A percentile compares a stretch with the other conserved stretches of the same genome.
Evolutionary conservation across 2,113 vertebrate genomes (phyloP).

Genomic region (Brachyhypopomus gauderio): DNA sequence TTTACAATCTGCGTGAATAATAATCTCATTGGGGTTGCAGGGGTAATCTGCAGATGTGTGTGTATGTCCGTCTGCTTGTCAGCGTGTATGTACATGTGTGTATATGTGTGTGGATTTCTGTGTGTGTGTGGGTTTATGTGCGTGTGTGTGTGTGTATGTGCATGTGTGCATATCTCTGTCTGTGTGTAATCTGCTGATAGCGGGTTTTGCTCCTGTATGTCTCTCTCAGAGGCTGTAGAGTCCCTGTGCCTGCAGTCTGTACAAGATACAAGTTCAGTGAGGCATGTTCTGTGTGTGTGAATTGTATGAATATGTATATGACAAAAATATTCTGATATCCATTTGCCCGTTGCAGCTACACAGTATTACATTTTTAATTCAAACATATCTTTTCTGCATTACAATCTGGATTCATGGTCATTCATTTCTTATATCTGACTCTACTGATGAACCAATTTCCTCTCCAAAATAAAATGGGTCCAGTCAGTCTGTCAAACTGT

Average conservation of each 20-base stretch:
- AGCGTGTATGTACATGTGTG: background rate
- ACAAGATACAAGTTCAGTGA: background rate
- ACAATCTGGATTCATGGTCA: too few species aligned
- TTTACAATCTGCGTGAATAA: conserved; percentile 61
- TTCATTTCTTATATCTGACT: too few species aligned
- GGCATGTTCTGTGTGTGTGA: conserved; percentile 13
- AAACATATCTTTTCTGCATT: too few species aligned
- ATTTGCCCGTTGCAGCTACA: background rate
- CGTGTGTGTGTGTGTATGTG: conserved; percentile 30
- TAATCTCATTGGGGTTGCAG: conserved; percentile 61
- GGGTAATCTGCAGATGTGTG: conserved; percentile 57
- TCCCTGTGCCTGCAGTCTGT: conserved; percentile 18
- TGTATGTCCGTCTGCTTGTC: background rate
- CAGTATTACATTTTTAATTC: too few species aligned
- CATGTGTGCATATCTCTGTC: conserved; percentile 34
- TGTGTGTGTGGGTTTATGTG: conserved; percentile 6
- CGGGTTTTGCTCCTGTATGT: conserved; percentile 37
- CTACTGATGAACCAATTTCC: too few species aligned
- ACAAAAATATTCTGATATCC: background rate
- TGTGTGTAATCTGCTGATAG: conserved; percentile 54
- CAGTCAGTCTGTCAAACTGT: too few species aligned
- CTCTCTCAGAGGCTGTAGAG: conserved; percentile 65
- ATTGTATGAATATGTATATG: conserved; percentile 2
- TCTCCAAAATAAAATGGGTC: too few species aligned
- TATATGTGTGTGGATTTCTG: conserved; percentile 3